phyloP scores from a whole-genome alignment of 1,140 invertebrate species.

The Physella acuta region DNA sequence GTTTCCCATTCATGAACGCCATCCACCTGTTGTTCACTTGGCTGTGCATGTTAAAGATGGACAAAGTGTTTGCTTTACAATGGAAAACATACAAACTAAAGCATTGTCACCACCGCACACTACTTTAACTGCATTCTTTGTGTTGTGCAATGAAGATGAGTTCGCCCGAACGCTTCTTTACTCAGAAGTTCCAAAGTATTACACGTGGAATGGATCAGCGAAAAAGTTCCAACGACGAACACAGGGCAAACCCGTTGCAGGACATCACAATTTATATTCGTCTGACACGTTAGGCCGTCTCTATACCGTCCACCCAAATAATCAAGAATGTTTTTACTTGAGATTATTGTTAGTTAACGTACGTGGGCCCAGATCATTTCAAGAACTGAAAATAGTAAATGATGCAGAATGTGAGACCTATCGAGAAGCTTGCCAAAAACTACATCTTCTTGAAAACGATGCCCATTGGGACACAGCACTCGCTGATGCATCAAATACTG shows the following conservation, averaged over 20 bases:
- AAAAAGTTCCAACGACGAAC: conserved; percentile 2
- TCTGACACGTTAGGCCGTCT: conserved; percentile 18
- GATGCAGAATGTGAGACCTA: background rate
- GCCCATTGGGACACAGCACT: background rate
- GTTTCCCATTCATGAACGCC: conserved; percentile 55
- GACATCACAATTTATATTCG: background rate
- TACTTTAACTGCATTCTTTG: conserved; percentile 59
- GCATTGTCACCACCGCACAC: conserved; percentile 46
- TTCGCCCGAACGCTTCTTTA: conserved; percentile 51
- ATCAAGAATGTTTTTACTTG: conserved; percentile 24
- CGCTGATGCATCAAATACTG: background rate
- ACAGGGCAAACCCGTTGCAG: background rate
- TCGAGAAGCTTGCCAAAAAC: no score
- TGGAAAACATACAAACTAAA: conserved; percentile 38
- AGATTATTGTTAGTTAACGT: conserved; percentile 12
- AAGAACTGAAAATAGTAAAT: conserved; percentile 17
- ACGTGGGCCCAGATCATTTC: conserved; percentile 12
- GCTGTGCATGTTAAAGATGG: conserved; percentile 62
- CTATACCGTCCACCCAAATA: conserved; percentile 10
- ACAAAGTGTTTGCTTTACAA: conserved; percentile 58
- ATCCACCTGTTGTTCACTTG: conserved; percentile 51
- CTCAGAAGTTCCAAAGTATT: conserved; percentile 46
- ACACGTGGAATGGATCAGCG: conserved; percentile 45
- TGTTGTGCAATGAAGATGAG: conserved; percentile 24
- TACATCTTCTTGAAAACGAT: background rate